A percentile compares a stretch with the other conserved stretches of the same genome.
Evolutionary conservation across 2,888 invertebrate species (phyloP).

Genomic region (Chymomyza procnemis): DNA sequence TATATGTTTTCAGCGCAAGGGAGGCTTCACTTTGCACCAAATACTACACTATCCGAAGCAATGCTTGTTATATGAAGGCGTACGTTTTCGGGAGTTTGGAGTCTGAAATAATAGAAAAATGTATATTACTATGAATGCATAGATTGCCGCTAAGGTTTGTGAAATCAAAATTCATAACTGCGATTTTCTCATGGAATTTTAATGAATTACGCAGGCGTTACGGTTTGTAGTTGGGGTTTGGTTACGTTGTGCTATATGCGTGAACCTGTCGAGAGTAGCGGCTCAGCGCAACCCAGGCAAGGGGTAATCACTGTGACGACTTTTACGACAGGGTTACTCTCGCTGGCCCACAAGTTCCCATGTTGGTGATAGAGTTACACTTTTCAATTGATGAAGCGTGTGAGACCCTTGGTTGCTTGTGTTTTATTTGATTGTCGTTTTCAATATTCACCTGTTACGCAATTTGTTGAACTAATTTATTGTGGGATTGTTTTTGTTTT

Average conservation of each 20-base stretch:
- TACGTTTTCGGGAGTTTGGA: neutral
- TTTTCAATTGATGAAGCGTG: conserved; percentile 20
- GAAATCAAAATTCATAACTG: conserved; percentile 37
- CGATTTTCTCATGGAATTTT: conserved; percentile 15
- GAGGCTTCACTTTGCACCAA: conserved; percentile 17
- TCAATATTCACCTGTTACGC: conserved; percentile 48
- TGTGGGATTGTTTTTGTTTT: conserved; percentile 25
- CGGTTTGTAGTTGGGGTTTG: conserved; percentile 31
- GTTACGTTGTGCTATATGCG: conserved; percentile 55
- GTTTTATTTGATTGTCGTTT: neutral
- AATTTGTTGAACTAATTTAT: conserved; percentile 59
- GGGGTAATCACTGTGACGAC: neutral
- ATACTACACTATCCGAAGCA: conserved; percentile 8
- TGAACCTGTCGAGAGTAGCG: conserved; percentile 39
- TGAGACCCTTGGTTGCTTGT: conserved; percentile 14
- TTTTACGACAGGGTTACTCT: conserved; percentile 24
- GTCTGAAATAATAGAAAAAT: neutral
- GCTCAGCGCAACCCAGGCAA: neutral
- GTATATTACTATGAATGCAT: neutral
- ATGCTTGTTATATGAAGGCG: neutral
- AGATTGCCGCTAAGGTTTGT: conserved; percentile 11
- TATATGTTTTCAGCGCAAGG: conserved; percentile 4
- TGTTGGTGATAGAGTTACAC: conserved; percentile 48
- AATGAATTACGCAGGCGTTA: conserved; percentile 35
- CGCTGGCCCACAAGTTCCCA: conserved; percentile 50